phyloP scores from a whole-genome alignment of 2,113 vertebrate species.

The Tachysurus fulvidraco region DNA sequence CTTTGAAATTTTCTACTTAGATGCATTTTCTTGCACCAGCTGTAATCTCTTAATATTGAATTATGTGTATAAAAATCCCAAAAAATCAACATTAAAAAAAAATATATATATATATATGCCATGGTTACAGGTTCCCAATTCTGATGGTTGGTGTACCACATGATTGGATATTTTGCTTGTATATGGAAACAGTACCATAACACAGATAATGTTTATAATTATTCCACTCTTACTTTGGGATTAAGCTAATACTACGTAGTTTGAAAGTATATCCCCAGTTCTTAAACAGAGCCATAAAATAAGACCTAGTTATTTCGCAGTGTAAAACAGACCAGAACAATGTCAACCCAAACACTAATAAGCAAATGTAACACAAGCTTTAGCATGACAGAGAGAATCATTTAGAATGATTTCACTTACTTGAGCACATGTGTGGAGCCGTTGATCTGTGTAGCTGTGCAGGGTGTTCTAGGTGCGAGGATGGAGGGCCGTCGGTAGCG shows the following conservation, averaged over 20 bases:
- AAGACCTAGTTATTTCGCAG: neutral
- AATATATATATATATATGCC: too few relatives aligned
- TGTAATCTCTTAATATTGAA: neutral
- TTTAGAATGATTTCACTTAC: slow-evolving; percentile 72
- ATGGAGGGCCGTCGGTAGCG: slow-evolving; percentile 88
- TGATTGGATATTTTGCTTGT: neutral
- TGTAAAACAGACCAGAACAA: neutral
- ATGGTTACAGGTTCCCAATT: neutral
- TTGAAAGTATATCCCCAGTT: neutral
- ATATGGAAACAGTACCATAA: neutral
- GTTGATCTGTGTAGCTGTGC: slow-evolving; percentile 91
- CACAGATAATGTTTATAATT: neutral
- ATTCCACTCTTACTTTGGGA: neutral
- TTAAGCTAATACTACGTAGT: neutral
- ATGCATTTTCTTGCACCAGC: neutral
- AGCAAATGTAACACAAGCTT: neutral
- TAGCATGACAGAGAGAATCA: neutral
- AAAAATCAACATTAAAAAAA: neutral
- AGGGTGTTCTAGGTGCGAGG: slow-evolving; percentile 79
- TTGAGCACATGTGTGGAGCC: slow-evolving; percentile 94
- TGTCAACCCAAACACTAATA: neutral
- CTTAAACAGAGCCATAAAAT: slow-evolving; percentile 15
- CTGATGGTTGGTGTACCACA: neutral
- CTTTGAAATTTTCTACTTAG: neutral
- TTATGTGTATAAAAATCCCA: neutral